A percentile compares a stretch with the other conserved stretches of the same genome.
Evolutionary conservation across 2,113 vertebrate species (phyloP).

Genomic region (Litocranius walleri): DNA sequence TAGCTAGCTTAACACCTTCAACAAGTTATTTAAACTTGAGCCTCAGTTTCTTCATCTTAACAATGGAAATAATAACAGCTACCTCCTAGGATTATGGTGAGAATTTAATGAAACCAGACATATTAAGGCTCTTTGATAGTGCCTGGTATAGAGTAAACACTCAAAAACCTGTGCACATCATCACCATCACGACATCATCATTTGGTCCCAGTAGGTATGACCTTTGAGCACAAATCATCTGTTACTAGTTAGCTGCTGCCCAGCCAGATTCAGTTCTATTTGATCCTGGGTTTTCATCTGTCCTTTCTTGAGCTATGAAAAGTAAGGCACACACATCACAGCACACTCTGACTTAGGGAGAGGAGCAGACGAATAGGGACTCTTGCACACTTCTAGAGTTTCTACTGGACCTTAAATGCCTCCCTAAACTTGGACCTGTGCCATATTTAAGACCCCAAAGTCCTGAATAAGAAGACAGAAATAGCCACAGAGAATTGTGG

Average conservation of each 20-base stretch:
- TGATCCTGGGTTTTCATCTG: neutral
- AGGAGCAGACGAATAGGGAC: neutral
- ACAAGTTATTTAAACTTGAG: neutral
- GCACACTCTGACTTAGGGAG: neutral
- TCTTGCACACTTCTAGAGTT: neutral
- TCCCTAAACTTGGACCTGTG: constrained; percentile 18
- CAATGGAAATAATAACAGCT: neutral
- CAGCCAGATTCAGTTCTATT: neutral
- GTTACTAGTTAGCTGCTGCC: neutral
- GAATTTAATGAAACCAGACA: neutral
- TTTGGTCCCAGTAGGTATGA: neutral
- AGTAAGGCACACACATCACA: neutral
- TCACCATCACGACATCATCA: neutral
- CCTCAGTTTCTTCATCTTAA: neutral
- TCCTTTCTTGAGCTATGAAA: neutral
- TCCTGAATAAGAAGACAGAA: constrained; percentile 5
- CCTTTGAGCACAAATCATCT: neutral
- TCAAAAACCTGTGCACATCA: neutral
- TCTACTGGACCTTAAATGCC: neutral
- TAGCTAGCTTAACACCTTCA: neutral
- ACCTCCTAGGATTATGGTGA: neutral
- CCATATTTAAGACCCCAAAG: neutral
- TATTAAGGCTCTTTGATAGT: neutral
- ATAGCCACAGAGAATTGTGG: constrained; percentile 3
- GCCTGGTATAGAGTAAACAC: neutral